These are phyloP conservation scores for Drosophila pectinifera DNA, from an alignment of 1,140 invertebrate species.

Conservation along the genomic window DNA sequence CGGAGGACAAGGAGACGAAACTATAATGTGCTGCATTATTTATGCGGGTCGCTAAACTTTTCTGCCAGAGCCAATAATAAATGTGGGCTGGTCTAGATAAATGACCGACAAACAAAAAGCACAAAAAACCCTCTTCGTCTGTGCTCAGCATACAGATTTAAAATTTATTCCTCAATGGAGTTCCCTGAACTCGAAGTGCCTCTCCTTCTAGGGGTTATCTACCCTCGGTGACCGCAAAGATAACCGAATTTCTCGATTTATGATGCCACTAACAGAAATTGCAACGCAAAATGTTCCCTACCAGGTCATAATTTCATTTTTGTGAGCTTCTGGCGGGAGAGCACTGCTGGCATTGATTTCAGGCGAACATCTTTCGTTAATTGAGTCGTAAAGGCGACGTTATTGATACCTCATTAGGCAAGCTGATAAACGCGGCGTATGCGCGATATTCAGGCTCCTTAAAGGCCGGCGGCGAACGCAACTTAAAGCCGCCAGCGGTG, in stretches of 20 bases:
- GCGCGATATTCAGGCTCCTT: slow-evolving; percentile 38
- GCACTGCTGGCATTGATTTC: slow-evolving; percentile 56
- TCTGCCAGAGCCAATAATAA: slow-evolving; percentile 23
- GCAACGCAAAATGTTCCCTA: slow-evolving; percentile 28
- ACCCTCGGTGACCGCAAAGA: slow-evolving; percentile 35
- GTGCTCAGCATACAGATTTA: slow-evolving; percentile 57
- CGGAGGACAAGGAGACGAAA: slow-evolving; percentile 15
- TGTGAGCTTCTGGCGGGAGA: slow-evolving; percentile 4
- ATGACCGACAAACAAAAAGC: slow-evolving; percentile 35
- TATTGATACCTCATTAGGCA: slow-evolving; percentile 81
- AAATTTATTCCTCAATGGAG: slow-evolving; percentile 57
- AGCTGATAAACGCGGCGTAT: slow-evolving; percentile 65
- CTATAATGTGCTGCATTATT: slow-evolving; percentile 47
- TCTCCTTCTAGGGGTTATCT: slow-evolving; percentile 26
- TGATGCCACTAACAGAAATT: slow-evolving; percentile 39
- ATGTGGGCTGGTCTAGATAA: slow-evolving; percentile 54
- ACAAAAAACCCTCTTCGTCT: slow-evolving; percentile 9
- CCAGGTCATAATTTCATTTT: slow-evolving; percentile 22
- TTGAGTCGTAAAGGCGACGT: slow-evolving; percentile 73
- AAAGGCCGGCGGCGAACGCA: slow-evolving; percentile 13
- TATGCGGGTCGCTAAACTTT: slow-evolving; percentile 70
- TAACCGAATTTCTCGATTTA: slow-evolving; percentile 43
- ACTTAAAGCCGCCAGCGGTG: slow-evolving; percentile 32
- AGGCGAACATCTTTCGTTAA: slow-evolving; percentile 54
- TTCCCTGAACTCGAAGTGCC: slow-evolving; percentile 53